These are phyloP conservation scores for Brassicogethes aeneus DNA, from an alignment of 2,888 invertebrate species.

Conservation along the genomic window DNA sequence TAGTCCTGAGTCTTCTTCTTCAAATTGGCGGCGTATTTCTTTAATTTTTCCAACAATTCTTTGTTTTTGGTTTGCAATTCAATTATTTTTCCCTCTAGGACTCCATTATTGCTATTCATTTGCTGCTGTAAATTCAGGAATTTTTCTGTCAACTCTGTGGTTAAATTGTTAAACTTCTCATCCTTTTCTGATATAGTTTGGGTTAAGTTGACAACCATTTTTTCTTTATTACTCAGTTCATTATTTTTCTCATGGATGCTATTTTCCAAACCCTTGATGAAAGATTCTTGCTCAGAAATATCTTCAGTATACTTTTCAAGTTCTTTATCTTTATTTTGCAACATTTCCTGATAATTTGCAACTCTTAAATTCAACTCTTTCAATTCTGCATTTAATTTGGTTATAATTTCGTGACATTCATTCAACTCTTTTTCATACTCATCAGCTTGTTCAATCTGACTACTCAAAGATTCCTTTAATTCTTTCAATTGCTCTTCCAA, in stretches of 20 bases:
- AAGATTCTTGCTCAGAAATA: conserved; percentile 34
- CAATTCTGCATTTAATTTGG: conserved; percentile 48
- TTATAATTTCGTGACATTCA: conserved; percentile 36
- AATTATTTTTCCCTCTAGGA: conserved; percentile 34
- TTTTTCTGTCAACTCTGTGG: conserved; percentile 36
- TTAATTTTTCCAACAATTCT: conserved; percentile 66
- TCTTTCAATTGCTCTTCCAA: conserved; percentile 48
- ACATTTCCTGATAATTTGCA: conserved; percentile 26
- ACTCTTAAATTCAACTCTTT: conserved; percentile 27
- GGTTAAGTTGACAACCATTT: conserved; percentile 37
- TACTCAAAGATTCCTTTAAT: conserved; percentile 45
- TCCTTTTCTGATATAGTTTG: conserved; percentile 40
- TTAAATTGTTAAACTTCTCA: conserved; percentile 34
- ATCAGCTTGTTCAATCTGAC: conserved; percentile 45
- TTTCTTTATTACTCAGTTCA: conserved; percentile 23
- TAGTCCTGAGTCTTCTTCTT: conserved; percentile 66
- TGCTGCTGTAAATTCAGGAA: conserved; percentile 33
- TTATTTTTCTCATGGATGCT: neutral
- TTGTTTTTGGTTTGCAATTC: conserved; percentile 55
- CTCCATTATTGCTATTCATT: conserved; percentile 30
- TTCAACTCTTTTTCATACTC: conserved; percentile 47
- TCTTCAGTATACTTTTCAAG: conserved; percentile 36
- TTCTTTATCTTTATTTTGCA: conserved; percentile 43
- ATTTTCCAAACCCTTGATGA: conserved; percentile 1
- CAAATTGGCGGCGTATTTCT: conserved; percentile 66